phyloP scores from a whole-genome alignment of 2,888 invertebrate genomes.

The Aporophyla lueneburgensis region DNA sequence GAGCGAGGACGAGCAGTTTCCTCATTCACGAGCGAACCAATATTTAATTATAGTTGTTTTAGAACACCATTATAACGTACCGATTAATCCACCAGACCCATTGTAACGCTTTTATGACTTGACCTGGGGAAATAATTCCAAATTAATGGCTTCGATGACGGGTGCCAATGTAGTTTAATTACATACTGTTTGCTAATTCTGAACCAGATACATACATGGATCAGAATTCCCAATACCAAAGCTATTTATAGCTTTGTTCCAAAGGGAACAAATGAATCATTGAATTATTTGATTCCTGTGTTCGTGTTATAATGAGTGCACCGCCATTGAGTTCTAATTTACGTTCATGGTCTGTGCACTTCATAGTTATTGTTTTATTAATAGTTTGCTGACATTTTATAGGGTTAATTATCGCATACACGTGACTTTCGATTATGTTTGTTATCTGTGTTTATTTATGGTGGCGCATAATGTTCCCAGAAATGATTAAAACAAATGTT shows the following conservation, averaged over 20 bases:
- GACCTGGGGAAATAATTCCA: conserved; percentile 11
- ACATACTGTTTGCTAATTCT: conserved; percentile 22
- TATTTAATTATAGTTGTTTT: not conserved
- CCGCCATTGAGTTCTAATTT: conserved; percentile 48
- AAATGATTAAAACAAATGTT: conserved; percentile 16
- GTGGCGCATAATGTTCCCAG: not conserved
- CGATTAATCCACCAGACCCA: not conserved
- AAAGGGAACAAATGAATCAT: conserved; percentile 20
- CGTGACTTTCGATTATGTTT: conserved; percentile 48
- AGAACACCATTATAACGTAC: not conserved
- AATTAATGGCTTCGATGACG: conserved; percentile 9
- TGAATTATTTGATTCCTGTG: conserved; percentile 41
- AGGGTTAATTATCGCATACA: conserved; percentile 43
- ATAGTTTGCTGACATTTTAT: conserved; percentile 36
- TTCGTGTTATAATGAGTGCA: conserved; percentile 51
- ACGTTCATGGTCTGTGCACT: conserved; percentile 53
- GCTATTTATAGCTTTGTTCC: conserved; percentile 2
- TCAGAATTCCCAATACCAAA: conserved; percentile 15
- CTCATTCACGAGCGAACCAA: not conserved
- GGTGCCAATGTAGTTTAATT: conserved; percentile 9
- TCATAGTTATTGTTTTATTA: conserved; percentile 30
- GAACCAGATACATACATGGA: conserved; percentile 6
- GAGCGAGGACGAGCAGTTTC: not conserved
- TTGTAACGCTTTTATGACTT: conserved; percentile 1
- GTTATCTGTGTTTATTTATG: conserved; percentile 3